These are phyloP conservation scores for Phaethon lepturus DNA, from an alignment of 2,113 vertebrate species.

Conservation along the genomic window DNA sequence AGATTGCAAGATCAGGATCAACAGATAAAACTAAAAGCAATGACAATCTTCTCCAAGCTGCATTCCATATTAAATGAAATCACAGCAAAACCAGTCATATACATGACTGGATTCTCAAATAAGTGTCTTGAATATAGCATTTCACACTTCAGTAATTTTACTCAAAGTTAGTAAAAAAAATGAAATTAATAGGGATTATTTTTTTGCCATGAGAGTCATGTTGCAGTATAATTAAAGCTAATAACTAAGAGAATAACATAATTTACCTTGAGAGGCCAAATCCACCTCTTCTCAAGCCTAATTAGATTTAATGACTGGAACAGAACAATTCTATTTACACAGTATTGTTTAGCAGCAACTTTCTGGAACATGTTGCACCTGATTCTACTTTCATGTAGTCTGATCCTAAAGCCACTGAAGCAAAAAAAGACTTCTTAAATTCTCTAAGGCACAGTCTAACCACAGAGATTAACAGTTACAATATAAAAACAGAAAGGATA, in stretches of 20 bases:
- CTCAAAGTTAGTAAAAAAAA: not conserved
- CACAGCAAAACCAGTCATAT: not conserved
- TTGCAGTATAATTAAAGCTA: not conserved
- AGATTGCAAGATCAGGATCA: not conserved
- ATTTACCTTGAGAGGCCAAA: slow-evolving; percentile 10
- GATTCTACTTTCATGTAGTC: not conserved
- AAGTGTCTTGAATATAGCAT: not conserved
- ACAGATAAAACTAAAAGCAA: not conserved
- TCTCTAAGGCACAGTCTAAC: not conserved
- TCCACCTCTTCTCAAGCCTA: slow-evolving; percentile 13
- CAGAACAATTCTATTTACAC: slow-evolving; percentile 29
- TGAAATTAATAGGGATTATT: not conserved
- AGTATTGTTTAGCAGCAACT: not conserved
- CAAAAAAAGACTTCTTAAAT: not conserved
- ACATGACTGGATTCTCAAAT: not conserved
- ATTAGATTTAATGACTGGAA: slow-evolving; percentile 43
- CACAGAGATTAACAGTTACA: not conserved
- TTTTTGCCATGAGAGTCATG: not conserved
- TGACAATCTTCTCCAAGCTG: not conserved
- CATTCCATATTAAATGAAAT: not conserved
- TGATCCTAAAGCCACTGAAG: not conserved
- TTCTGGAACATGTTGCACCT: slow-evolving; percentile 21
- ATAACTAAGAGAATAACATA: not conserved
- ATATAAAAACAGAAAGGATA: not conserved
- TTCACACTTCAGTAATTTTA: not conserved